Base-by-base conservation (phyloP, 2,888 invertebrate genomes). In the Tortrix viridana region DNA sequence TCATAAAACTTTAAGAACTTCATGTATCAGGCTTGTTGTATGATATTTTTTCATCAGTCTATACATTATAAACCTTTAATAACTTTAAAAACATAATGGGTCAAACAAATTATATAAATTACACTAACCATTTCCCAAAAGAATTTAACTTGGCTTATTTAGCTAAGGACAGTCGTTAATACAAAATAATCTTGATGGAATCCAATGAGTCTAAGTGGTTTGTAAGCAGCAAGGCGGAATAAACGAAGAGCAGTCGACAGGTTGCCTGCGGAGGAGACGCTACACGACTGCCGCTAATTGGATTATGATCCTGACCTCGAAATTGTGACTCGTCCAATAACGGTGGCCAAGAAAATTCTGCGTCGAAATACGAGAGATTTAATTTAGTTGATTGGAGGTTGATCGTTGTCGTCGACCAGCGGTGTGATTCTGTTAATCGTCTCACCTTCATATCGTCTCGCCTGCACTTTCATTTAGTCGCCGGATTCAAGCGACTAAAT, bases 221-320 rank as follows among this genome's bases (percentile, higher is more conserved):
- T 19, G 43, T 19, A 46, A 47, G 53, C 38, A 37, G 41, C 20
- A 41, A 49, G 19, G 23, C n/a, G 41, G 44, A 56, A 50, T 50
- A 56, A 50, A 62, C 12, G 38, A 50, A 46, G 38, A 26, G 60
- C n/a, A 49, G 43, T 44, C 48, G 49, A 18, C 32, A 48, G 18
- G 57, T 57, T 32, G 43, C 38, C 56, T 52, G 46, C 23, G n/a
- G 50, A 46, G 16, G 22, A 14, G 26, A 16, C 49, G 9, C 20
- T 41, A 53, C 53, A 53, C 38, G 41, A n/a, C 14, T 14, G 9
- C 19, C 23, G 19, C 50, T 62, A 62, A 62, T 62, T 62, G 38
- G 44, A 57, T 62, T 50, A 57, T 19, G 56, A 62, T 50, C 44
- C 43, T 56, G 61, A 56, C 61, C 55, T 56, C 44, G 46, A 57